Percentiles rank a stretch among this genome's conserved stretches.
These are phyloP conservation scores for Malthinus seriepunctatus DNA, from an alignment of 2,888 invertebrate species.

Conservation along the genomic window DNA sequence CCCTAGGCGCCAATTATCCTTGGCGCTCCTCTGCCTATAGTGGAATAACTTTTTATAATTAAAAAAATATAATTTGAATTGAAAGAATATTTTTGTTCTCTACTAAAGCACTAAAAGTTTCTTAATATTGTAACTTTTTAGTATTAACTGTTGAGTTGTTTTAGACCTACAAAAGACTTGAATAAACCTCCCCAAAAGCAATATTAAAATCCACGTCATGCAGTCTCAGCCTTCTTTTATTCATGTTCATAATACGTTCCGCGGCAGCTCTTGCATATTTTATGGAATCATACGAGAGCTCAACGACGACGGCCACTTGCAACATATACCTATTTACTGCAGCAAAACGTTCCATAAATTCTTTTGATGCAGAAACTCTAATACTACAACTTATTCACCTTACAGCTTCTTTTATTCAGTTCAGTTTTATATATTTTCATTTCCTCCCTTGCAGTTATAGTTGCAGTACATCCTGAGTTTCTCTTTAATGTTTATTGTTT, in stretches of 20 bases:
- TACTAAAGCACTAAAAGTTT: constrained; percentile 5
- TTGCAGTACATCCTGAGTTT: too few species aligned
- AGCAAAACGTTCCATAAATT: constrained; percentile 4
- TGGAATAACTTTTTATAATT: too few species aligned
- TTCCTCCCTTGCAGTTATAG: too few species aligned
- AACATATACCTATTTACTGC: constrained; percentile 8
- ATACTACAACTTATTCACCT: not conserved
- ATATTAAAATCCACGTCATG: constrained; percentile 19
- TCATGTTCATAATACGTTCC: constrained; percentile 19
- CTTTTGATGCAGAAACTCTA: constrained; percentile 3
- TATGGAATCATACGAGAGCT: constrained; percentile 10
- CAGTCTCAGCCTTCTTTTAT: constrained; percentile 18
- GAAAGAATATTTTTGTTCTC: not conserved
- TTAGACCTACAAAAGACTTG: constrained; percentile 6
- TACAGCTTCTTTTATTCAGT: not conserved
- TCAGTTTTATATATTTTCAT: not conserved
- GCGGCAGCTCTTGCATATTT: constrained; percentile 15
- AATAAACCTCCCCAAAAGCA: constrained; percentile 15
- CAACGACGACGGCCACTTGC: constrained; percentile 2
- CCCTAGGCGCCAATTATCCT: too few species aligned
- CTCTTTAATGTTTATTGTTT: too few species aligned
- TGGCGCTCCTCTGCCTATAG: too few species aligned
- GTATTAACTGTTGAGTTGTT: constrained; percentile 15
- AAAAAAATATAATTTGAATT: not conserved
- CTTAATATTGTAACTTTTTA: not conserved